phyloP scores from a whole-genome alignment of 2,797 vertebrate genomes.

The Antrozous pallidus region DNA sequence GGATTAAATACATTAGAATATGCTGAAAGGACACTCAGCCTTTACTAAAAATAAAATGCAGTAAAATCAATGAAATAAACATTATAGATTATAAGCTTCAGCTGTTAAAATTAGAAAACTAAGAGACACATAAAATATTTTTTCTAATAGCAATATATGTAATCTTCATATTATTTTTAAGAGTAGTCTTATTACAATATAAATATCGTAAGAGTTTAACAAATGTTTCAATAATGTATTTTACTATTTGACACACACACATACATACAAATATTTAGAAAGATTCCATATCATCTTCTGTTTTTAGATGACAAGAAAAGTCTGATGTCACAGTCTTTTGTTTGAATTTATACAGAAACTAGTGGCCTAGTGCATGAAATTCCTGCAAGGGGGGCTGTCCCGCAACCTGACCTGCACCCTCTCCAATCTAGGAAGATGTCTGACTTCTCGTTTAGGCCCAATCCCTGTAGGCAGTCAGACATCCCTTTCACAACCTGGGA shows the following conservation, averaged over 20 bases:
- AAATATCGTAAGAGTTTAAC: slow-evolving; percentile 30
- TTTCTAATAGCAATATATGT: slow-evolving; percentile 2
- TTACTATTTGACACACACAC: slow-evolving; percentile 35
- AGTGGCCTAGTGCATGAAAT: too few species aligned
- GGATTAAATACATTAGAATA: slow-evolving; percentile 20
- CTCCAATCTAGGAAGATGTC: too few species aligned
- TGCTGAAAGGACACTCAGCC: slow-evolving; percentile 2
- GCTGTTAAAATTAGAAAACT: slow-evolving; percentile 52
- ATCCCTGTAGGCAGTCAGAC: too few species aligned
- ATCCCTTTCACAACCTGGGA: too few species aligned
- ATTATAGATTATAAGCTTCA: slow-evolving; percentile 39
- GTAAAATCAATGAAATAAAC: slow-evolving; percentile 52
- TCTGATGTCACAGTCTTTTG: background rate
- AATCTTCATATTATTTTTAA: slow-evolving; percentile 11
- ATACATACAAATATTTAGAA: slow-evolving; percentile 22
- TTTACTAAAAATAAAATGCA: slow-evolving; percentile 50
- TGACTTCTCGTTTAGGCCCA: too few species aligned
- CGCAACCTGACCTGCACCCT: too few species aligned
- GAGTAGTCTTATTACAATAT: slow-evolving; percentile 39
- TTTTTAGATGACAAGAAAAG: background rate
- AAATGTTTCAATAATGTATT: slow-evolving; percentile 21
- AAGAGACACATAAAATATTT: background rate
- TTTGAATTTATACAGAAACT: slow-evolving; percentile 26
- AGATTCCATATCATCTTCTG: background rate
- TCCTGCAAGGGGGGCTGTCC: too few species aligned